These are phyloP conservation scores for Protobothrops mucrosquamatus DNA, from an alignment of 2,113 vertebrate genomes.

Conservation along the genomic window DNA sequence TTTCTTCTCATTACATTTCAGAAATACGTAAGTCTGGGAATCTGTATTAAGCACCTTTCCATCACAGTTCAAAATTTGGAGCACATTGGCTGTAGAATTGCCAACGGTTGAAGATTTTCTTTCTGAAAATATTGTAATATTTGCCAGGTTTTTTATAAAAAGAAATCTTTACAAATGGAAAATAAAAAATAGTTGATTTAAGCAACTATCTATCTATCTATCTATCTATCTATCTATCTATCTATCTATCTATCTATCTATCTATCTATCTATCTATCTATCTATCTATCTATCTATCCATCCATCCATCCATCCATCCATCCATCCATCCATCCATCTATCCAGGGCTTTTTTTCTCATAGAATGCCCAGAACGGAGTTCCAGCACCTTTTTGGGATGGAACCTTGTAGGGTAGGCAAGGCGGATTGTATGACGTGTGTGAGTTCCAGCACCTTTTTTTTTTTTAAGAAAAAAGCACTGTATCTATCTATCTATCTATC, in stretches of 20 bases:
- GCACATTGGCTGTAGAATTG: neutral
- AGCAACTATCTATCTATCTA: neutral
- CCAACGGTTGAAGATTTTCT: neutral
- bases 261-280: neutral
- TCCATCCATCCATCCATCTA: neutral
- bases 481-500: too few relatives aligned
- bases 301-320: neutral
- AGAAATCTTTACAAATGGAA: fast-evolving
- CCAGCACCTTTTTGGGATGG: too few relatives aligned
- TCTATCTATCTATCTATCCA: neutral
- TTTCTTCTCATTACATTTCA: conserved; percentile 38
- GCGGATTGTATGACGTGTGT: too few relatives aligned
- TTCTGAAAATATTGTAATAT: conserved; percentile 14
- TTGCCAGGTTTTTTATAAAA: neutral
- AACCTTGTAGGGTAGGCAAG: too few relatives aligned
- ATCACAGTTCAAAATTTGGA: neutral
- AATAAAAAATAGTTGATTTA: neutral
- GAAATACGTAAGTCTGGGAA: conserved; percentile 44
- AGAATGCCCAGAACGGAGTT: too few relatives aligned
- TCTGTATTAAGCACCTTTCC: conserved; percentile 31
- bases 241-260: neutral
- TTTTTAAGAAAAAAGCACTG: too few relatives aligned
- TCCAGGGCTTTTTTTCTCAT: neutral
- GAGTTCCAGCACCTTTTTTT: too few relatives aligned
- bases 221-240: neutral